phyloP scores from a whole-genome alignment of 2,113 vertebrate species.

The Salvelinus fontinalis region DNA sequence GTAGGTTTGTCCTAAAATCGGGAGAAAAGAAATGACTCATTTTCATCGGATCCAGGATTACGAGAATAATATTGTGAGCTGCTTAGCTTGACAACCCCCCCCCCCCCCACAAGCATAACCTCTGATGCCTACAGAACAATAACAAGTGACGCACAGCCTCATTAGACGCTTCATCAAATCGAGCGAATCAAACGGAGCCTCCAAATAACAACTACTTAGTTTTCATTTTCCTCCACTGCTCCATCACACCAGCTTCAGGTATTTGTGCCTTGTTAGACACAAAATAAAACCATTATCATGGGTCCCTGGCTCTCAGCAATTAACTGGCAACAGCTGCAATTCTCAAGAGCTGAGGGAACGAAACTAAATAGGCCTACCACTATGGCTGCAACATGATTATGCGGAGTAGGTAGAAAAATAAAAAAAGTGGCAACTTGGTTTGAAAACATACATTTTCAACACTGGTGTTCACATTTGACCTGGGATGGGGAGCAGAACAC shows the following conservation, averaged over 20 bases:
- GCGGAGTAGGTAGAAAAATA: not conserved
- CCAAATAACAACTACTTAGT: conserved; percentile 5
- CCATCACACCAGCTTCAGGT: conserved; percentile 4
- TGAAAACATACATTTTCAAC: not conserved
- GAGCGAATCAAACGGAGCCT: conserved; percentile 17
- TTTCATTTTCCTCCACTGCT: not conserved
- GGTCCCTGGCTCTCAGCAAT: conserved; percentile 13
- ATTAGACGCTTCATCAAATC: conserved; percentile 43
- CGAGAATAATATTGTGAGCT: conserved; percentile 41
- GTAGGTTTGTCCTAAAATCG: not conserved
- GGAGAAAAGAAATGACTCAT: not conserved
- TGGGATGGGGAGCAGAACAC: no score
- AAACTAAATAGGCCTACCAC: not conserved
- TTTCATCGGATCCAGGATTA: conserved; percentile 13
- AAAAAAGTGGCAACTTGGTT: not conserved
- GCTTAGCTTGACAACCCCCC: conserved; percentile 32
- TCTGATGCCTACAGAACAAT: conserved; percentile 43
- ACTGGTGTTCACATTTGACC: not conserved
- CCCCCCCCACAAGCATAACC: conserved; percentile 19
- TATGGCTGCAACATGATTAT: not conserved
- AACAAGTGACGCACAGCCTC: conserved; percentile 33
- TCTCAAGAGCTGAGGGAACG: not conserved
- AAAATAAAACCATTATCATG: conserved; percentile 19
- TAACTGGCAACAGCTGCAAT: conserved; percentile 20
- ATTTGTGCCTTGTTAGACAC: conserved; percentile 14